Conservation (phyloP, 2,797 vertebrate species). For the Hippocampus kuda region DNA sequence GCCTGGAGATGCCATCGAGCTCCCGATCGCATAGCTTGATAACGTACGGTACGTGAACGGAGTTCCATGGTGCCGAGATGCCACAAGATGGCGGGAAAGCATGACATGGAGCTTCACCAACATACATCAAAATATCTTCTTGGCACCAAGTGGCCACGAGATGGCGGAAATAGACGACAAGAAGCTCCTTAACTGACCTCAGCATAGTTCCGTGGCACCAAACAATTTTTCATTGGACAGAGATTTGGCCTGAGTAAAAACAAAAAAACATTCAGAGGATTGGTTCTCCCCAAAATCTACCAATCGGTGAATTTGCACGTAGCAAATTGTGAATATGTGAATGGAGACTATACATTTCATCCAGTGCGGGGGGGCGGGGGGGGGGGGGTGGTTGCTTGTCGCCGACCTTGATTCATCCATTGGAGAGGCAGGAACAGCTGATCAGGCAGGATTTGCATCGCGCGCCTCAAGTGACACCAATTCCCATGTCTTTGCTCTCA, state of each 20-base stretch:
- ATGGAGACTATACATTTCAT: neutral
- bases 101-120: no score
- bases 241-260: neutral
- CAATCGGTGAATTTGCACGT: neutral
- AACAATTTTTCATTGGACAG: neutral
- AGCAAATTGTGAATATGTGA: neutral
- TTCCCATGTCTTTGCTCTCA: neutral
- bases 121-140: no score
- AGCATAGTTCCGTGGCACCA: neutral
- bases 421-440: conserved; percentile 32
- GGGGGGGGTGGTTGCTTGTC: conserved; percentile 14
- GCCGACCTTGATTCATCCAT: conserved; percentile 48
- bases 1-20: neutral
- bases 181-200: neutral
- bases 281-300: neutral
- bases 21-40: no score
- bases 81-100: no score
- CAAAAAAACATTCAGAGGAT: neutral
- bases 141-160: neutral
- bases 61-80: no score
- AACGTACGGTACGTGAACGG: no score
- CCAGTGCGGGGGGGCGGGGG: neutral
- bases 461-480: neutral
- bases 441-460: neutral
- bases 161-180: neutral